Percentiles rank a stretch among this genome's conserved stretches.
Evolutionary conservation across 2,113 vertebrate species (phyloP).

Genomic region (Lamprotornis superbus): DNA sequence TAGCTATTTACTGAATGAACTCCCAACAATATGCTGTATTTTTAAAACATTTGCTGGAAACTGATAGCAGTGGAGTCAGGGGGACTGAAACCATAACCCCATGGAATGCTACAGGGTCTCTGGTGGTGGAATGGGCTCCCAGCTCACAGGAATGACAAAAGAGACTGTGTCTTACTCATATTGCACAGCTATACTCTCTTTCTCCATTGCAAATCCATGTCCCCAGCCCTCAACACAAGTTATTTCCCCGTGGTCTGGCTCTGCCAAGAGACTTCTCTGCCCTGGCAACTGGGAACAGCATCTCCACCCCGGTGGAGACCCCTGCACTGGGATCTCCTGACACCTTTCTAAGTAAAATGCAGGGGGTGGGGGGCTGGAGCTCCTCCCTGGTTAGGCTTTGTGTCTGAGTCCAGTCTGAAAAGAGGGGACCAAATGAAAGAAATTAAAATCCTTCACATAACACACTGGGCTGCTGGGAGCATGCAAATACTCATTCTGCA

Average conservation of each 20-base stretch:
- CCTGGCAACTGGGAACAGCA: background rate
- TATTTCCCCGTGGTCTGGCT: background rate
- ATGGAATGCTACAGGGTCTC: background rate
- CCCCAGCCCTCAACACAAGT: background rate
- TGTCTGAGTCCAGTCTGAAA: background rate
- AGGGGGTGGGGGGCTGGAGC: background rate
- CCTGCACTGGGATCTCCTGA: background rate
- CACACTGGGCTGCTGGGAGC: background rate
- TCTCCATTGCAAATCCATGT: background rate
- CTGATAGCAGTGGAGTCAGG: background rate
- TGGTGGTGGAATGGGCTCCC: background rate
- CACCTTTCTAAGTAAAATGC: background rate
- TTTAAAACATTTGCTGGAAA: constrained; percentile 14
- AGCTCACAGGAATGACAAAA: background rate
- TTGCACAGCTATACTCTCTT: background rate
- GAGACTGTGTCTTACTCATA: background rate
- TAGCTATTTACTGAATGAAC: background rate
- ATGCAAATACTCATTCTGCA: background rate
- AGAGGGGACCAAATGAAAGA: background rate
- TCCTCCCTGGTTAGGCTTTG: background rate
- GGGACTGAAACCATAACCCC: background rate
- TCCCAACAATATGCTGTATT: background rate
- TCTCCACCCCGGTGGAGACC: background rate
- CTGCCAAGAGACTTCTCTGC: background rate
- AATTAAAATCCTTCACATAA: background rate